Evolutionary conservation across 2,797 vertebrate genomes (phyloP), one percentile per base, ranked within the genome.

Genomic region (Hylomyscus alleni): DNA sequence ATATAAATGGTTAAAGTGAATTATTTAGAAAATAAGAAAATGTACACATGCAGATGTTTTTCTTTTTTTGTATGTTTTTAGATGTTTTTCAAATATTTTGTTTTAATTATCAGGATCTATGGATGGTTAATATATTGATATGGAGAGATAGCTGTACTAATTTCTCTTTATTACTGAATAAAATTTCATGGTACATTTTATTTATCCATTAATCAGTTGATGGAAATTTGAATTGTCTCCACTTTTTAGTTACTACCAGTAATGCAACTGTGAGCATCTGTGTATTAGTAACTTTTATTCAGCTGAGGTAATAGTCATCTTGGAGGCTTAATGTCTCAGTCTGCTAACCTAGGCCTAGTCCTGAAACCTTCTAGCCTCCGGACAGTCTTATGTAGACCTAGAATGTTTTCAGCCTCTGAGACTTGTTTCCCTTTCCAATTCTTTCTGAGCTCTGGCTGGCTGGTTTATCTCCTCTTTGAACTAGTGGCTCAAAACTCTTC

Each of bases 181-280:
- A 82, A 24, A 60, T 60, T 37, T 40, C 81, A 60, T 29, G 17
- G 22, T 22, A 40, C 54, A 58, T 58, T 58, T 58, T 81, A n/a
- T 22, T 40, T 58, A 37, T 56, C 34, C 11, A 82, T 82, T 58
- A 22, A 82, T 40, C n/a, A 40, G n/a, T 40, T 58, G n/a, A 58
- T 58, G n/a, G 80, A 58, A 56, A 60, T 58, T 60, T 82, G n/a
- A 83, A 6, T 86, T 89, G 15, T 88, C 72, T 90, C n/a, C 20
- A 81, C 65, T 56, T 65, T 81, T 86, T 37, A 65, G 31, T 73
- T 72, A 31, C 67, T 80, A 10, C 73, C 56, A 92, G 60, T 88
- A 76, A 85, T 44, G 62, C 52, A 80, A 52, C 80, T 86, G 10
- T 93, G 54, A 81, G 56, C 44, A 44, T 89, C 77, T 83, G n/a